A percentile compares a stretch with the other conserved stretches of the same genome.
Evolutionary conservation across 2,113 vertebrate species (phyloP).

Genomic region (Gambusia holbrooki): DNA sequence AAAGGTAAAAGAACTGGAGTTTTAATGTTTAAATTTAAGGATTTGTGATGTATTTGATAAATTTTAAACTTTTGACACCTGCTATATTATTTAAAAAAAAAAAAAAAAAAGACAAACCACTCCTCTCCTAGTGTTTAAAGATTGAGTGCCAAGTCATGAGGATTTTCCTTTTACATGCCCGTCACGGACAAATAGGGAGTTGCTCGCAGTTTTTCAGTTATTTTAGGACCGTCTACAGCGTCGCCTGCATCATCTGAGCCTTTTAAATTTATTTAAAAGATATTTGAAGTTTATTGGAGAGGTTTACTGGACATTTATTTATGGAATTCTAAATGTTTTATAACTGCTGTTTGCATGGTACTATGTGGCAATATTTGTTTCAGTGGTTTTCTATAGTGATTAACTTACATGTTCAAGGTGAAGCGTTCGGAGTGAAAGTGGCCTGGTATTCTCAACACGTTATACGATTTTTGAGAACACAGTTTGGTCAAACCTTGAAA

Average conservation of each 20-base stretch:
- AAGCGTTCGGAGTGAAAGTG: slow-evolving; percentile 6
- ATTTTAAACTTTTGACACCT: slow-evolving; percentile 53
- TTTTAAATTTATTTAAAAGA: slow-evolving; percentile 68
- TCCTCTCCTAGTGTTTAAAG: slow-evolving; percentile 49
- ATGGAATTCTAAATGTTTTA: slow-evolving; percentile 74
- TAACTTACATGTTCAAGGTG: slow-evolving; percentile 65
- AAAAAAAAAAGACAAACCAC: slow-evolving; percentile 16
- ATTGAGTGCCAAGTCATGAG: slow-evolving; percentile 45
- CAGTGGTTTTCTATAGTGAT: slow-evolving; percentile 75
- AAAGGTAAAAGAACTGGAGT: slow-evolving; percentile 13
- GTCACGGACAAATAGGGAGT: slow-evolving; percentile 18
- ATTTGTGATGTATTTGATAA: slow-evolving; percentile 38
- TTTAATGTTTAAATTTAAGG: slow-evolving; percentile 37
- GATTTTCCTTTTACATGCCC: slow-evolving; percentile 25
- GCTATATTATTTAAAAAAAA: slow-evolving; percentile 4
- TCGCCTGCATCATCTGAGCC: slow-evolving; percentile 84
- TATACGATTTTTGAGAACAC: slow-evolving; percentile 24
- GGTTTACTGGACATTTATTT: slow-evolving; percentile 70
- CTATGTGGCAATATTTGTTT: slow-evolving; percentile 80
- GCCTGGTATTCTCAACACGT: slow-evolving; percentile 30
- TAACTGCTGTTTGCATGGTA: slow-evolving; percentile 83
- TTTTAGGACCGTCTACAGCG: slow-evolving; percentile 66
- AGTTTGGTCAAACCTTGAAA: slow-evolving; percentile 51
- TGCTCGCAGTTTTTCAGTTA: slow-evolving; percentile 53
- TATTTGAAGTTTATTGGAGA: slow-evolving; percentile 65